Evolutionary conservation across 2,797 vertebrate species (phyloP).

Genomic region (Eospalax fontanierii): DNA sequence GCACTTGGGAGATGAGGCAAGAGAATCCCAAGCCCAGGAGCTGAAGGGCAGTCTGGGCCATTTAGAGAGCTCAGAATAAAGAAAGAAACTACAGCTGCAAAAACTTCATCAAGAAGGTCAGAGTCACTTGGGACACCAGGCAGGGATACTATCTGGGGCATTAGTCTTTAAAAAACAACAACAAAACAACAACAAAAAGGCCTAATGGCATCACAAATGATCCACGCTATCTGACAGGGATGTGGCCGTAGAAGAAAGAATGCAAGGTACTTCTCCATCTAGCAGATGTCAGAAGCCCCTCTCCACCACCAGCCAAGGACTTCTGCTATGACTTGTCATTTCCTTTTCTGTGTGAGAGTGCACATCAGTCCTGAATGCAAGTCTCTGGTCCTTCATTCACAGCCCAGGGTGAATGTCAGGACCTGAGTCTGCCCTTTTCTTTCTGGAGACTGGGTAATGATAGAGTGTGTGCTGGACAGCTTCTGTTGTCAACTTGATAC

Average conservation of each 20-base stretch:
- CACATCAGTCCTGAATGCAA: accelerated
- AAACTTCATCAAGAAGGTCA: not conserved
- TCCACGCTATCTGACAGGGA: not conserved
- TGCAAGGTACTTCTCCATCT: not conserved
- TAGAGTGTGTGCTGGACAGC: too few relatives aligned
- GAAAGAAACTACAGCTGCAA: not conserved
- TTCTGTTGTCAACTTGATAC: too few relatives aligned
- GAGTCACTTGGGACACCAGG: too few relatives aligned
- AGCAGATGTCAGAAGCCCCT: not conserved
- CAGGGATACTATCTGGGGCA: not conserved
- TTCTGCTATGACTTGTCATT: not conserved
- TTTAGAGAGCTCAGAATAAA: not conserved
- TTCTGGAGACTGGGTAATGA: not conserved
- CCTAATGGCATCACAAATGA: too few relatives aligned
- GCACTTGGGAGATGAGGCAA: not conserved
- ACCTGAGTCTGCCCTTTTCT: not conserved
- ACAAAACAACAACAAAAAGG: too few relatives aligned
- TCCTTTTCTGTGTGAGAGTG: not conserved
- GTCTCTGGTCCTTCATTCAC: too few relatives aligned
- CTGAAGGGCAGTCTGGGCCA: not conserved
- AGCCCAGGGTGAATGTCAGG: not conserved
- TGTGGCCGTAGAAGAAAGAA: accelerated
- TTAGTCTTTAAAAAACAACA: too few relatives aligned
- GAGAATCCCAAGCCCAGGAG: not conserved
- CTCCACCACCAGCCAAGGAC: not conserved